These are phyloP conservation scores for Conus canariensis DNA, from an alignment of 2,888 invertebrate genomes.

Conservation along the genomic window DNA sequence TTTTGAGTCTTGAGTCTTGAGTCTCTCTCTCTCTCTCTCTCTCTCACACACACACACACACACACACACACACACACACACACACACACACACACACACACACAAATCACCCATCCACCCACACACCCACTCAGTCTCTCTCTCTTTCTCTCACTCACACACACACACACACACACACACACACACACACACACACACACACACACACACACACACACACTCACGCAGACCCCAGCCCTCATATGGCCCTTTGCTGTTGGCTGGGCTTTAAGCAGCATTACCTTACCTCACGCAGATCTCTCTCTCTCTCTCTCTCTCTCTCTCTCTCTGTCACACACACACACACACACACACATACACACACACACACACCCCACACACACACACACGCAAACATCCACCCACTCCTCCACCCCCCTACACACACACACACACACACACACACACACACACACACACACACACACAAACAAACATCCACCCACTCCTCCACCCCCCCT, in stretches of 20 bases:
- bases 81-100: background rate
- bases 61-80: background rate
- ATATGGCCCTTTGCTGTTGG: background rate
- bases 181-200: background rate
- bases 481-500: too few species aligned
- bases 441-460: too few species aligned
- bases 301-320: background rate
- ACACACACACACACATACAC: background rate
- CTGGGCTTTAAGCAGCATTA: too few species aligned
- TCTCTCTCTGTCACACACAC: background rate
- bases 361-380: too few species aligned
- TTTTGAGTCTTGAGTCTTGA: too few species aligned
- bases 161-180: background rate
- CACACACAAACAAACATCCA: too few species aligned
- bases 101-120: background rate
- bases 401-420: background rate
- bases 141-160: background rate
- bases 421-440: background rate
- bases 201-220: background rate
- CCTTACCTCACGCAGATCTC: too few species aligned
- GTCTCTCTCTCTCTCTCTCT: background rate
- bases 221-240: background rate
- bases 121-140: background rate
- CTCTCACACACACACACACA: constrained; percentile 8
- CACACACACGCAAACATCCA: too few species aligned